A percentile compares a stretch with the other conserved stretches of the same genome.
These are phyloP conservation scores for Dicrostonyx torquatus DNA, from an alignment of 2,797 vertebrate genomes.

Conservation along the genomic window DNA sequence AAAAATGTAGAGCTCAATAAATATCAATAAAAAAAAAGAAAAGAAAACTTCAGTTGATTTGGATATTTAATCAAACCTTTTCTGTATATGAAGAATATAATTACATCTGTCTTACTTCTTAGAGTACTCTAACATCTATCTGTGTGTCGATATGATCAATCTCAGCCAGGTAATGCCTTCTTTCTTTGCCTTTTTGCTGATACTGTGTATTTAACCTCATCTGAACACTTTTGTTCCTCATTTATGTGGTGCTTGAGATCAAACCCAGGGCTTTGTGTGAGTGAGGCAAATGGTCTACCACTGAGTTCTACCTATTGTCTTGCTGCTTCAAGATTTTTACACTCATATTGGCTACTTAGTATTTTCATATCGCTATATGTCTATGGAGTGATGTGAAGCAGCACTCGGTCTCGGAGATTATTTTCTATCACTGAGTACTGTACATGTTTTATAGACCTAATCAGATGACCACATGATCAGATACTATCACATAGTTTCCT, in stretches of 20 bases:
- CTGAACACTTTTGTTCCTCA: too few relatives aligned
- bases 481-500: background rate
- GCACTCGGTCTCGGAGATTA: background rate
- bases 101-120: background rate
- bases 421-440: background rate
- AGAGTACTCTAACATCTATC: too few relatives aligned
- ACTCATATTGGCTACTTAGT: background rate
- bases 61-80: background rate
- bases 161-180: background rate
- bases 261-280: background rate
- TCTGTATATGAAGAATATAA: background rate
- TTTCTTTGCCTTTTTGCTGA: background rate
- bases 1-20: too few relatives aligned
- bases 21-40: too few relatives aligned
- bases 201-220: background rate
- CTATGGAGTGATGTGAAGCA: background rate
- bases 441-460: background rate
- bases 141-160: background rate
- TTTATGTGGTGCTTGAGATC: background rate
- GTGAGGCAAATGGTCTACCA: background rate
- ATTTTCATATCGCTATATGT: background rate
- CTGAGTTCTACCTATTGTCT: background rate
- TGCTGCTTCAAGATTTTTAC: background rate
- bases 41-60: background rate
- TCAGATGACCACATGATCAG: too few relatives aligned